A percentile compares a stretch with the other conserved stretches of the same genome.
phyloP scores from a whole-genome alignment of 2,888 invertebrate genomes.

The Drosophila histrio region DNA sequence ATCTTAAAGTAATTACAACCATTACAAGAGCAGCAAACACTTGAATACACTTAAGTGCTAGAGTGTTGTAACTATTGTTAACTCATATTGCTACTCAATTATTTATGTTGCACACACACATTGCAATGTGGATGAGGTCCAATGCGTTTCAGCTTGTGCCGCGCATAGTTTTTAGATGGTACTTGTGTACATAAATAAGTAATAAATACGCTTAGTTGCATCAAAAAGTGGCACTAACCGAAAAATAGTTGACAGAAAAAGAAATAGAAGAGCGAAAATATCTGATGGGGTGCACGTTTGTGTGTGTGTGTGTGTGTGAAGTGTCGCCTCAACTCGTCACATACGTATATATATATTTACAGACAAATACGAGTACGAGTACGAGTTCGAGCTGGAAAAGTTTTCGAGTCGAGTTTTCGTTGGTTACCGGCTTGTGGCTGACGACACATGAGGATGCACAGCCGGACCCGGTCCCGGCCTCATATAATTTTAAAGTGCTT shows the following conservation, averaged over 20 bases:
- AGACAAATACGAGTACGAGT: conserved; percentile 1
- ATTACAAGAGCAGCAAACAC: conserved; percentile 2
- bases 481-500: conserved; percentile 80
- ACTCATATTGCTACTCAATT: conserved; percentile 36
- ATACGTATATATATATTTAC: conserved; percentile 25
- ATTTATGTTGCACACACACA: conserved; percentile 37
- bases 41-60: conserved; percentile 23
- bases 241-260: conserved; percentile 68
- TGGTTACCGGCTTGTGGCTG: conserved; percentile 79
- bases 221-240: conserved; percentile 74
- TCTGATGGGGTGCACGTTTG: conserved; percentile 50
- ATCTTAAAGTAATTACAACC: conserved; percentile 2
- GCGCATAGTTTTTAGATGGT: conserved; percentile 55
- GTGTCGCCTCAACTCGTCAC: conserved; percentile 47
- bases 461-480: conserved; percentile 50
- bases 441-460: conserved; percentile 53
- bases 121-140: conserved; percentile 28
- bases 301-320: conserved; percentile 27
- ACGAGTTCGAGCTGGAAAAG: conserved; percentile 42
- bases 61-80: conserved; percentile 37
- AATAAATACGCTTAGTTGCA: conserved; percentile 80
- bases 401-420: conserved; percentile 78
- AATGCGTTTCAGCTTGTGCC: conserved; percentile 33
- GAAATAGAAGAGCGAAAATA: conserved; percentile 47
- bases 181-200: conserved; percentile 74